phyloP scores from a whole-genome alignment of 2,888 invertebrate species.

The Zhuqinia jingwanae region DNA sequence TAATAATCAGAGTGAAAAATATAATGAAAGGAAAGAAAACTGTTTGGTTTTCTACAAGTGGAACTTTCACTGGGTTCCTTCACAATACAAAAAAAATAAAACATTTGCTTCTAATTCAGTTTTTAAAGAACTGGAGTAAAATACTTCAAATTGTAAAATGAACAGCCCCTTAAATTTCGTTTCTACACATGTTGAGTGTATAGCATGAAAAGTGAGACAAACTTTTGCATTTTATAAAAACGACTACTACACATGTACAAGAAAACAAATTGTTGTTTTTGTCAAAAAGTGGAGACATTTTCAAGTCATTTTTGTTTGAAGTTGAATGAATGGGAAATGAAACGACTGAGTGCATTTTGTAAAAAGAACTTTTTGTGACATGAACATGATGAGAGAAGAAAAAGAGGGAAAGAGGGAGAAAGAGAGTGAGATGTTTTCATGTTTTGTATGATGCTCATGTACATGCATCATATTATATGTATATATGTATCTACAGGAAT shows the following conservation, averaged over 20 bases:
- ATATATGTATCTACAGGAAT: too few relatives aligned
- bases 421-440: neutral
- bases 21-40: neutral
- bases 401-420: neutral
- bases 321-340: conserved; percentile 19
- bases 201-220: neutral
- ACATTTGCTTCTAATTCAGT: too few relatives aligned
- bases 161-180: neutral
- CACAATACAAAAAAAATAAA: neutral
- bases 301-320: neutral
- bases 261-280: conserved; percentile 5
- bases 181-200: neutral
- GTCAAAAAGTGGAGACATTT: conserved; percentile 1
- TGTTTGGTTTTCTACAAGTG: conserved; percentile 17
- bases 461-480: conserved; percentile 8
- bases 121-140: too few relatives aligned
- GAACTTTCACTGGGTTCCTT: neutral
- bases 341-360: conserved; percentile 29
- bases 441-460: conserved; percentile 6
- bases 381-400: neutral
- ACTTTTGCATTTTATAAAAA: too few relatives aligned
- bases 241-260: too few relatives aligned
- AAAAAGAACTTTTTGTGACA: neutral
- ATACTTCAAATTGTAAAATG: too few relatives aligned
- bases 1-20: neutral